Evolutionary conservation across 2,113 vertebrate genomes (phyloP).

Genomic region (Petaurus breviceps): DNA sequence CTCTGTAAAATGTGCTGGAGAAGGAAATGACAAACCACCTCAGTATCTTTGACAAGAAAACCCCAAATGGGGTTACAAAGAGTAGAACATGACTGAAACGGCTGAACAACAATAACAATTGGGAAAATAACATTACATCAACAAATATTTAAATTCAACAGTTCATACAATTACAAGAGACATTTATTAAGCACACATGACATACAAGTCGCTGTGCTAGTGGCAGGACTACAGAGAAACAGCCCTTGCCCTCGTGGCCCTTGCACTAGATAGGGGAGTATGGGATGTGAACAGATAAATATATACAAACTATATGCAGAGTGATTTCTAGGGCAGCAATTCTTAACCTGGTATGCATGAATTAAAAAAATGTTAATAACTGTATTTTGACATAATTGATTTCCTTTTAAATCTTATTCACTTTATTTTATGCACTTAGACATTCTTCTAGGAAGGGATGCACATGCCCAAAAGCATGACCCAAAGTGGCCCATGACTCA

Average conservation of each 20-base stretch:
- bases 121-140: not conserved
- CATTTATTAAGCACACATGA: not conserved
- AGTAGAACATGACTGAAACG: too few relatives aligned
- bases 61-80: too few relatives aligned
- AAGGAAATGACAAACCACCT: too few relatives aligned
- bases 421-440: not conserved
- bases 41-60: too few relatives aligned
- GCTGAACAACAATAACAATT: not conserved
- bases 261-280: too few relatives aligned
- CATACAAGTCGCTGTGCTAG: not conserved
- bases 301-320: too few relatives aligned
- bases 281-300: too few relatives aligned
- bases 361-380: not conserved
- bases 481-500: not conserved
- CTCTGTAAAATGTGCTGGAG: too few relatives aligned
- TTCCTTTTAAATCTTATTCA: not conserved
- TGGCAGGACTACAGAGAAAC: not conserved
- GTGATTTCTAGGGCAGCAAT: too few relatives aligned
- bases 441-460: not conserved
- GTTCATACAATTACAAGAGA: not conserved
- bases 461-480: too few relatives aligned
- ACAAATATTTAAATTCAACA: not conserved
- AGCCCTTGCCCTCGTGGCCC: too few relatives aligned
- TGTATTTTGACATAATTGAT: not conserved
- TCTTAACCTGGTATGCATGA: not conserved